phyloP scores from a whole-genome alignment of 2,797 vertebrate genomes.

The Liasis olivaceus region DNA sequence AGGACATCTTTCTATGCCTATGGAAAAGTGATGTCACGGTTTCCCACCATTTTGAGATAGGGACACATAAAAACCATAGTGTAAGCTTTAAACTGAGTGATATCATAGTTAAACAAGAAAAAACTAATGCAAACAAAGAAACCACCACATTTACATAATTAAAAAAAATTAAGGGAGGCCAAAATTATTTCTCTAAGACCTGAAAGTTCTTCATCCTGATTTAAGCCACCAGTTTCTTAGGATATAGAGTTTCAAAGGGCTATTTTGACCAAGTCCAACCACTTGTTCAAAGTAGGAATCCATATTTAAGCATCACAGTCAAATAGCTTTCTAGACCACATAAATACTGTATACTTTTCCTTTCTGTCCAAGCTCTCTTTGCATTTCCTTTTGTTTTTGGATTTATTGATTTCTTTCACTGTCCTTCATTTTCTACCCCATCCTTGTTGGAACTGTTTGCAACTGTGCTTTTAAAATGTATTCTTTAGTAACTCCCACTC shows the following conservation, averaged over 20 bases:
- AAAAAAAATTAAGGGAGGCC: background rate
- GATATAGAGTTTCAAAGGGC: background rate
- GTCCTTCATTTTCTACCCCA: background rate
- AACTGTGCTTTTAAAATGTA: background rate
- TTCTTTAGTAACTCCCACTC: background rate
- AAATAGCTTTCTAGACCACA: background rate
- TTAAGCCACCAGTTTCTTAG: background rate
- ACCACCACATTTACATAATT: background rate
- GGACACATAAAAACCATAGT: too few species aligned
- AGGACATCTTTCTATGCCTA: too few species aligned
- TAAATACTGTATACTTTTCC: background rate
- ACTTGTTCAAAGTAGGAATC: background rate
- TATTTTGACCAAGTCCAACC: background rate
- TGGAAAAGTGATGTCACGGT: too few species aligned
- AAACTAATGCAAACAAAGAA: background rate
- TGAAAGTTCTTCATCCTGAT: background rate
- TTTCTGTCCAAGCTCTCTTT: background rate
- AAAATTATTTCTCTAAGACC: background rate
- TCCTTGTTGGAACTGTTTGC: background rate
- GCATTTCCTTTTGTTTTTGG: background rate
- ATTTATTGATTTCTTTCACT: background rate
- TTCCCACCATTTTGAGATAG: too few species aligned
- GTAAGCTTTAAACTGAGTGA: background rate
- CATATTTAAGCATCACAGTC: background rate
- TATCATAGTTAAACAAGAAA: background rate